phyloP scores from a whole-genome alignment of 1,140 invertebrate genomes.

The Micrasema longulum region DNA sequence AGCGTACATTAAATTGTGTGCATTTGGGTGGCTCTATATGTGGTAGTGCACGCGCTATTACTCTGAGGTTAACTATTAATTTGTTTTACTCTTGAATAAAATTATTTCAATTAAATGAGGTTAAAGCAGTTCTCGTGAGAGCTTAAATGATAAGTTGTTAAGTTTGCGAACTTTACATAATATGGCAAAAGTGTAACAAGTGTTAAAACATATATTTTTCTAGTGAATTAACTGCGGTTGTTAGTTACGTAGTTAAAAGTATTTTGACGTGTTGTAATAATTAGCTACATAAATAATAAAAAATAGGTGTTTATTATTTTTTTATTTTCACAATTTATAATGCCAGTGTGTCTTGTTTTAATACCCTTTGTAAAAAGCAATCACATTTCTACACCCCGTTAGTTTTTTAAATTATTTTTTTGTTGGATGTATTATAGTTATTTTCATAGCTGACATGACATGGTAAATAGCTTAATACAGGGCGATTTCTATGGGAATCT shows the following conservation, averaged over 20 bases:
- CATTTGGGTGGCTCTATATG: neutral
- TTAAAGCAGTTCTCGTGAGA: neutral
- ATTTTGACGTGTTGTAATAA: slow-evolving; percentile 5
- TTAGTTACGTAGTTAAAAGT: slow-evolving; percentile 19
- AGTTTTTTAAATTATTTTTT: too few relatives aligned
- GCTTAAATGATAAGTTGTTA: slow-evolving; percentile 27
- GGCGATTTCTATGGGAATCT: too few relatives aligned
- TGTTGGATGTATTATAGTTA: too few relatives aligned
- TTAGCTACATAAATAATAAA: slow-evolving; percentile 2
- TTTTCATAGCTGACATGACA: too few relatives aligned
- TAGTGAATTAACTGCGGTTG: slow-evolving; percentile 8
- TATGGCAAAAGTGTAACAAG: slow-evolving; percentile 7
- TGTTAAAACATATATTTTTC: slow-evolving; percentile 30
- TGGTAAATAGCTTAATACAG: too few relatives aligned
- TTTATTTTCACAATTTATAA: too few relatives aligned
- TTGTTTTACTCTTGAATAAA: neutral
- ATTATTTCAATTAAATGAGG: neutral
- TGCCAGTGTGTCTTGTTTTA: too few relatives aligned
- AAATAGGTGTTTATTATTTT: too few relatives aligned
- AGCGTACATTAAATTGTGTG: neutral
- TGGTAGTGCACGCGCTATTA: too few relatives aligned
- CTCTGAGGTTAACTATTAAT: neutral
- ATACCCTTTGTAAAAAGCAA: too few relatives aligned
- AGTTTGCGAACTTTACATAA: slow-evolving; percentile 24
- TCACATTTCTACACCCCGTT: too few relatives aligned